These are phyloP conservation scores for Cyclopterus lumpus DNA, from an alignment of 2,797 vertebrate species.

Conservation along the genomic window DNA sequence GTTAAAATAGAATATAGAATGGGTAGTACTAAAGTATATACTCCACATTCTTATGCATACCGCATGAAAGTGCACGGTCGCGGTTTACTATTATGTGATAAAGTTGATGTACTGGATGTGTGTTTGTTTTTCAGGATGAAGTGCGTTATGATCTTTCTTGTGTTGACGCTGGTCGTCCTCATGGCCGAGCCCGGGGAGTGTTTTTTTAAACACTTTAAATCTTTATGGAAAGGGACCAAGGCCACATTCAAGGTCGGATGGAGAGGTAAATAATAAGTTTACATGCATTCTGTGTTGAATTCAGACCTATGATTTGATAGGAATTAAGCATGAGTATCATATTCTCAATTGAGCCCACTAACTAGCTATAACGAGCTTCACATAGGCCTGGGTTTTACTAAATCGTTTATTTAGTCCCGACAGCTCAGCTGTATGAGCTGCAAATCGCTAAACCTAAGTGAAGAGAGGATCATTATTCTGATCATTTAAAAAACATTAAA, in stretches of 20 bases:
- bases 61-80: neutral
- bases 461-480: neutral
- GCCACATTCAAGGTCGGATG: rapidly evolving
- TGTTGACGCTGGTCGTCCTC: constrained; percentile 35
- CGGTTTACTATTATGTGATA: neutral
- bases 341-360: neutral
- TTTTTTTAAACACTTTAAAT: neutral
- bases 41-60: neutral
- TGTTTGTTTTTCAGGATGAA: constrained; percentile 25
- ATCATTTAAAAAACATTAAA: neutral
- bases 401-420: neutral
- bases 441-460: neutral
- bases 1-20: neutral
- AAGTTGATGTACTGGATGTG: neutral
- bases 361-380: neutral
- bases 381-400: neutral
- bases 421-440: neutral
- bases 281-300: neutral
- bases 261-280: neutral
- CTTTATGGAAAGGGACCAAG: neutral
- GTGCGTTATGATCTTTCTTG: neutral
- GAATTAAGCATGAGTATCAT: neutral
- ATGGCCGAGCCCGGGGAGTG: constrained; percentile 38
- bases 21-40: neutral
- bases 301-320: neutral